Evolutionary conservation across 2,888 invertebrate genomes (phyloP), one percentile per base, ranked within the genome.

Genomic region (Serripes groenlandicus): DNA sequence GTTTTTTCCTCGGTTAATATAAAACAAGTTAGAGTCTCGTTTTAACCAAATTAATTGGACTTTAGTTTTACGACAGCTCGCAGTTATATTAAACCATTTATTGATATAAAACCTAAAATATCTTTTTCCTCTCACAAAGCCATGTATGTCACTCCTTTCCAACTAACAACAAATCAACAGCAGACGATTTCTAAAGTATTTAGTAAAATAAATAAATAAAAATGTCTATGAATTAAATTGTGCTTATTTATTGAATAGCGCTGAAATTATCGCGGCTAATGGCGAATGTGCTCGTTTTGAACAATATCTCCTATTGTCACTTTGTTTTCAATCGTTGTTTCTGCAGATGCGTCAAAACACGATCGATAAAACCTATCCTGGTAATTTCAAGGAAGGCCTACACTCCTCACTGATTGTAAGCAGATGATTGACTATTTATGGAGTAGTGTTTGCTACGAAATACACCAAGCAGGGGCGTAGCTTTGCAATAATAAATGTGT

Each of bases 21-120:
- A 56, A 56, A 56, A 56, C 56, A 56, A 26, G 23, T 56, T 23
- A 1, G 23, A n/a, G n/a, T 56, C 56, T 56, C 56, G 23, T 56
- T 56, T 56, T 56, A 56, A 56, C 56, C 11, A 56, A 56, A 56
- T 56, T 56, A 56, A 56, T 56, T 56, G 56, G 56, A 11, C 56
- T 56, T 26, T 56, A 11, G 56, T 26, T 56, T 56, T 56, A 56
- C 26, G 56, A 56, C n/a, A 56, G n/a, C 56, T 15, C 18, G 23
- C 23, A 26, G 56, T 26, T 21, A 56, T 56, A 56, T 56, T 56
- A 56, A 15, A 56, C 56, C 26, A 56, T 56, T 56, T 26, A 26
- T 26, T 56, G 56, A 56, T 56, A 56, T 26, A 56, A 11, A 26
- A 49, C 49, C 49, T 49, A 15, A 49, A 5, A 15, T 49, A 49